Percentiles rank a stretch among this genome's conserved stretches.
Conservation (phyloP, 2,888 invertebrate genomes). For the Zhuqinia jingwanae region DNA sequence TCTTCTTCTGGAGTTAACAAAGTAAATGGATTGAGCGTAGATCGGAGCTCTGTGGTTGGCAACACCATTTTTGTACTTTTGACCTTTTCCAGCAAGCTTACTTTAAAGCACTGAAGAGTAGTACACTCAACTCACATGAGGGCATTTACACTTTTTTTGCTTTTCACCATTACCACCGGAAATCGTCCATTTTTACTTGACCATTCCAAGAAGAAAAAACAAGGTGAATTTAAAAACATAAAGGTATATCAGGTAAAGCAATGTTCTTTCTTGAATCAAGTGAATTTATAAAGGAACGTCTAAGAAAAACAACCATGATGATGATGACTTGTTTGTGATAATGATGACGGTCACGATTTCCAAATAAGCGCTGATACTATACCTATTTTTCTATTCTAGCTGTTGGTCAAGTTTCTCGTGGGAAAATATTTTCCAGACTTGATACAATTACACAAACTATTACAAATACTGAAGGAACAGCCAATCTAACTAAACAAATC, state of each 20-base stretch:
- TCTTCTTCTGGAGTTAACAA: conserved; percentile 52
- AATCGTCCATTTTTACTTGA: conserved; percentile 41
- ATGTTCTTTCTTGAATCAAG: background rate
- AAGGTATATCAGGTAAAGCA: background rate
- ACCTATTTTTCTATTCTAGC: background rate
- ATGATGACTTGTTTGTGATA: background rate
- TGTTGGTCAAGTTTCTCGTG: conserved; percentile 45
- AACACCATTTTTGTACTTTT: conserved; percentile 63
- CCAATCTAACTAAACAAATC: background rate
- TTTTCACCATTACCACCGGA: conserved; percentile 50
- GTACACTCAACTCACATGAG: background rate
- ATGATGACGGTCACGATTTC: conserved; percentile 8
- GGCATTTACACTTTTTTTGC: conserved; percentile 60
- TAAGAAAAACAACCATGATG: background rate
- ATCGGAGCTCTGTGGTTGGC: conserved; percentile 55
- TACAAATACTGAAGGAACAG: background rate
- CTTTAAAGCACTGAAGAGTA: background rate
- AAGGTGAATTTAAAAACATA: background rate
- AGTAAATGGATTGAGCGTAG: conserved; percentile 43
- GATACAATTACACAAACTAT: background rate
- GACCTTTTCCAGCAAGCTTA: conserved; percentile 36
- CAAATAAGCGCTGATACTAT: background rate
- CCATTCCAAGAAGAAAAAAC: conserved; percentile 15
- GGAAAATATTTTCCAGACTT: conserved; percentile 52
- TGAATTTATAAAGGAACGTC: background rate